phyloP scores from a whole-genome alignment of 2,888 invertebrate species.

The Tupiocoris notatus region DNA sequence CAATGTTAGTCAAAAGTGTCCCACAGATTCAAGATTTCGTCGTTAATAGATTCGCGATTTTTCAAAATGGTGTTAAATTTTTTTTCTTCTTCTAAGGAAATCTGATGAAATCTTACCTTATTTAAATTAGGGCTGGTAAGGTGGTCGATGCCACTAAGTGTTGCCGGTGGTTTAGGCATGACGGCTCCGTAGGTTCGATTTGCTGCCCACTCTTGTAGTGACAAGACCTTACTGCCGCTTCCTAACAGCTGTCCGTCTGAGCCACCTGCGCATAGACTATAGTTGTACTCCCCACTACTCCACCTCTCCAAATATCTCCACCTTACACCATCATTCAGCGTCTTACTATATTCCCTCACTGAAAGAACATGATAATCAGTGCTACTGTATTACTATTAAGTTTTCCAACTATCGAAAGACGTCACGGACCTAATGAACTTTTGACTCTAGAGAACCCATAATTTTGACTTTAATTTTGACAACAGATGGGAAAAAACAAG shows the following conservation, averaged over 20 bases:
- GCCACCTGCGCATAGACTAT: constrained; percentile 39
- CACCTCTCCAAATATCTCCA: not conserved
- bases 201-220: constrained; percentile 16
- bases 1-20: too few species aligned
- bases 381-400: too few species aligned
- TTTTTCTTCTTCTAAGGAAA: not conserved
- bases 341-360: not conserved
- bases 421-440: too few species aligned
- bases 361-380: not conserved
- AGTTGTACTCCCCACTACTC: constrained; percentile 19
- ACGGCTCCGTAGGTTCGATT: constrained; percentile 30
- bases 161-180: constrained; percentile 42
- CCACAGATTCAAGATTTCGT: too few species aligned
- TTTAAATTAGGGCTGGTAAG: constrained; percentile 31
- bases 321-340: not conserved
- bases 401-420: too few species aligned
- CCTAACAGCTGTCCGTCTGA: constrained; percentile 4
- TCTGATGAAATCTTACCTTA: constrained; percentile 34
- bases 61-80: too few species aligned
- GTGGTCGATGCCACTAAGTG: constrained; percentile 42
- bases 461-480: too few species aligned
- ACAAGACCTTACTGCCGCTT: constrained; percentile 28
- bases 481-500: too few species aligned
- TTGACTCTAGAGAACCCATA: too few species aligned
- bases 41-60: too few species aligned